Base-by-base conservation (phyloP, 2,888 invertebrate species). In the Amblyjoppa proteus region DNA sequence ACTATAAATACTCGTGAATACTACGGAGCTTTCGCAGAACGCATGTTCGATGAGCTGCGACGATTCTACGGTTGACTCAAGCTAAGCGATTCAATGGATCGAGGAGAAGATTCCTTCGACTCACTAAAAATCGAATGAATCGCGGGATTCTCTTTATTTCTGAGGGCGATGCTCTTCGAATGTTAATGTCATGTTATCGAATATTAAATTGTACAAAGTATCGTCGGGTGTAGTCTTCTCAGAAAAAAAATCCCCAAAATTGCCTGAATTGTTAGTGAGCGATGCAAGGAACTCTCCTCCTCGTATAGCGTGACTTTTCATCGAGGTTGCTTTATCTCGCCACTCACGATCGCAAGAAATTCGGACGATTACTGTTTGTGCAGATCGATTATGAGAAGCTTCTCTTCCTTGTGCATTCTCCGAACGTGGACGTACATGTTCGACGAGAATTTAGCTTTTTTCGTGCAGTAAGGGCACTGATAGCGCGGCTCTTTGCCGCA, bases 401-500 rank as follows among this genome's bases (percentile, higher is more conserved):
- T 91, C 69, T 91, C 82, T n/a, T 89, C 88, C 53, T 90, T 91
- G 83, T 93, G 93, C 80, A 91, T 88, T 38, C 89, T 85, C 31
- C 93, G 89, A 13, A 93, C 91, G 75, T 93, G 93, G 25, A 90
- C 90, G 79, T 93, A 93, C 92, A 93, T 92, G 49, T 93, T 93
- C 11, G 93, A 93, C 2, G 93, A 92, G 31, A 91, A 92, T 73
- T 93, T 93, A 13, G 91, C 91, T 45, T 89, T 91, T 74, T 93
- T 93, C 9, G 89, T 86, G 84, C 94, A 94, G 76, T 93, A 93
- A 1, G 93, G 92, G 71, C 94, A 94, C 64, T 92, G 90, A 75
- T 94, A 94, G 6, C 93, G 92, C n/a, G 94, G 94, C 61, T 93
- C 92, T 70, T 93, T 93, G 38, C 94, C 94, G 84, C 94, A 94